Conservation (phyloP, 2,113 vertebrate species). For the Rhipidura dahli region DNA sequence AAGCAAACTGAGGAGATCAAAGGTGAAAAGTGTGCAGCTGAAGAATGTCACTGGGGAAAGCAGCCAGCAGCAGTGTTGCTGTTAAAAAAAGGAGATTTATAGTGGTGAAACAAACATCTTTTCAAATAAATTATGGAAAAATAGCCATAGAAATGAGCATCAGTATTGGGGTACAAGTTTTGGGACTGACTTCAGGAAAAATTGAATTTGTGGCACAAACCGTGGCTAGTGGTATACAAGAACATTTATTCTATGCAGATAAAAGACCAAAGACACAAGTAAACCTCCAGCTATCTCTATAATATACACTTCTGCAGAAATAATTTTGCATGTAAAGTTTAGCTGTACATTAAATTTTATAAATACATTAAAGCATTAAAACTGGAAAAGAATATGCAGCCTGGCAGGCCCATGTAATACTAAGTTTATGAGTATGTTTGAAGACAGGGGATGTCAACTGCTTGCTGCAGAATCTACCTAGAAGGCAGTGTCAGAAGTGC, state of each 20-base stretch:
- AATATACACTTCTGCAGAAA: neutral
- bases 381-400: neutral
- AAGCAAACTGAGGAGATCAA: neutral
- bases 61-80: neutral
- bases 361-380: neutral
- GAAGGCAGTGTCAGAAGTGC: neutral
- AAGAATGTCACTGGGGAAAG: neutral
- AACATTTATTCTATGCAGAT: neutral
- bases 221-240: neutral
- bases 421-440: neutral
- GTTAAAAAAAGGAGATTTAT: neutral
- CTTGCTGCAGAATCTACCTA: neutral
- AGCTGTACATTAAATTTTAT: neutral
- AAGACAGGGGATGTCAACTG: neutral
- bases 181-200: neutral
- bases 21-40: neutral
- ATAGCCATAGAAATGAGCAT: neutral
- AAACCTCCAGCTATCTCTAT: neutral
- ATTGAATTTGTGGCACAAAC: neutral
- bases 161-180: neutral
- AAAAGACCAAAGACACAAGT: neutral
- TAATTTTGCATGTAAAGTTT: neutral
- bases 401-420: neutral
- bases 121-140: neutral
- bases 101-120: neutral